Evolutionary conservation across 2,113 vertebrate species (phyloP).

Genomic region (Ailuropoda melanoleuca): DNA sequence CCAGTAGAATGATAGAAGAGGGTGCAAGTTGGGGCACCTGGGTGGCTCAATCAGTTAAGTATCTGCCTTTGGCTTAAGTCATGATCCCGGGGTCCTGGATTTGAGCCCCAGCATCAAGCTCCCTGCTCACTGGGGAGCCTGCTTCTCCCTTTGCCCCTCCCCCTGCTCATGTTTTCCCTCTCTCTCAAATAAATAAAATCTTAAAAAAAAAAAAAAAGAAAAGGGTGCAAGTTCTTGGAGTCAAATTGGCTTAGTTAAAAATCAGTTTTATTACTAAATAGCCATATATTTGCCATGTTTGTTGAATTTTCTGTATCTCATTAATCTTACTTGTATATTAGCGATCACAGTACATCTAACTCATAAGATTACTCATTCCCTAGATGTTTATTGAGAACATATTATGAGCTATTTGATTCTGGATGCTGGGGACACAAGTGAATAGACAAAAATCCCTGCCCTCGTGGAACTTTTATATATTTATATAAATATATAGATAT

Average conservation of each 20-base stretch:
- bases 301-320: neutral
- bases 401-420: neutral
- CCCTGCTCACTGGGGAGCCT: neutral
- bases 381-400: neutral
- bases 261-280: neutral
- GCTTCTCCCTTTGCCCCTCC: neutral
- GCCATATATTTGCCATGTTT: neutral
- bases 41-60: neutral
- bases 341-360: neutral
- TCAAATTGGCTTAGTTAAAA: neutral
- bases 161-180: neutral
- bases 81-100: neutral
- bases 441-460: neutral
- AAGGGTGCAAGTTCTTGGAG: neutral
- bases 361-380: neutral
- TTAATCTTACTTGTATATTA: neutral
- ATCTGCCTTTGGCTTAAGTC: neutral
- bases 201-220: neutral
- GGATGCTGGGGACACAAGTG: neutral
- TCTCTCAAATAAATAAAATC: neutral
- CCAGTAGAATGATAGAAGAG: neutral
- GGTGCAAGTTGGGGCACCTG: neutral
- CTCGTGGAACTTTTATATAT: neutral
- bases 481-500: neutral
- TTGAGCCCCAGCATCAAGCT: neutral